Percentiles rank a stretch among this genome's conserved stretches.
These are phyloP conservation scores for Eupeodes latifasciatus DNA, from an alignment of 2,888 invertebrate genomes.

Conservation along the genomic window DNA sequence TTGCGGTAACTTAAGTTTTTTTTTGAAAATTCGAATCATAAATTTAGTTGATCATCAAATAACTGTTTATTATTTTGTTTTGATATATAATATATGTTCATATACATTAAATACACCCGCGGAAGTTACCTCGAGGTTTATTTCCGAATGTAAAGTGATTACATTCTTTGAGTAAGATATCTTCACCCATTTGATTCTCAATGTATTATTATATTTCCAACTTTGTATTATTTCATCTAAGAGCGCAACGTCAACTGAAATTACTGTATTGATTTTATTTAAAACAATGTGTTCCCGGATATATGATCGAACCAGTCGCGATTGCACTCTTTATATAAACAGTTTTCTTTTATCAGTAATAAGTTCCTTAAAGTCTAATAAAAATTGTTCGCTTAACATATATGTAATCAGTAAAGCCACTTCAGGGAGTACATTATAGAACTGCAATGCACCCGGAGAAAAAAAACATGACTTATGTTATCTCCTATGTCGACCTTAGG, in stretches of 20 bases:
- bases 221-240: not conserved
- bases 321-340: constrained; percentile 31
- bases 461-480: not conserved
- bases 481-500: not conserved
- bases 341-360: constrained; percentile 24
- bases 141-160: no score
- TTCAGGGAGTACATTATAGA: not conserved
- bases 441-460: constrained; percentile 4
- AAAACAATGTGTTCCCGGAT: not conserved
- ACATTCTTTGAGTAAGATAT: constrained; percentile 48
- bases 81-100: no score
- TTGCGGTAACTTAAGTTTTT: not conserved
- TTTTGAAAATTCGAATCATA: not conserved
- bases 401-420: constrained; percentile 7
- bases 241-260: no score
- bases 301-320: not conserved
- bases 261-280: not conserved
- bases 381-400: constrained; percentile 1
- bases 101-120: not conserved
- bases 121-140: not conserved
- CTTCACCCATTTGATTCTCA: constrained; percentile 55
- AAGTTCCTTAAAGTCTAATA: not conserved
- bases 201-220: not conserved
- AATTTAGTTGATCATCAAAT: constrained; percentile 1
- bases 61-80: not conserved